Conservation (phyloP, 2,888 invertebrate genomes). For the Megamerina dolium region DNA sequence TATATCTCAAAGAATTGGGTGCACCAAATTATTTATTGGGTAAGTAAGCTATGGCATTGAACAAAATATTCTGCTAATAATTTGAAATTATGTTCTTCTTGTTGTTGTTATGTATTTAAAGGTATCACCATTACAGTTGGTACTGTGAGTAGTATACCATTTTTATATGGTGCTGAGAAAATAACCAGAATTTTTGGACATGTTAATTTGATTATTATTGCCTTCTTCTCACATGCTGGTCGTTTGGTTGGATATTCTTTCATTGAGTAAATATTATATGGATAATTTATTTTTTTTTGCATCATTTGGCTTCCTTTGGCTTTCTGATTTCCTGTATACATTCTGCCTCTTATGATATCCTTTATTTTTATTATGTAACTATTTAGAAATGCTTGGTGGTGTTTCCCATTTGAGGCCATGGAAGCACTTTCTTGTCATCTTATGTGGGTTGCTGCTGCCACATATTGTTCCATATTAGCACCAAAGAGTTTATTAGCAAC, state of each 20-base stretch:
- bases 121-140: slow-evolving; percentile 81
- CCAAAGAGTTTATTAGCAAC: slow-evolving; percentile 80
- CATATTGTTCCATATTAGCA: slow-evolving; percentile 77
- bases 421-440: slow-evolving; percentile 79
- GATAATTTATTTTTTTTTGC: slow-evolving; percentile 3
- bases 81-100: background rate
- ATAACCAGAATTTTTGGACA: slow-evolving; percentile 76
- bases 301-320: slow-evolving; percentile 2
- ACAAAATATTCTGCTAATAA: background rate
- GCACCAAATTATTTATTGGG: slow-evolving; percentile 78
- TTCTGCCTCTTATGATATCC: slow-evolving; percentile 5
- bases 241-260: slow-evolving; percentile 78
- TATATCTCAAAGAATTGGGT: slow-evolving; percentile 77
- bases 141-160: slow-evolving; percentile 75
- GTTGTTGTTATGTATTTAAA: slow-evolving; percentile 35
- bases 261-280: slow-evolving; percentile 60
- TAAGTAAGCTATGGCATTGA: slow-evolving; percentile 40
- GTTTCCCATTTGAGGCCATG: slow-evolving; percentile 81
- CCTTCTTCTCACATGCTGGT: slow-evolving; percentile 78
- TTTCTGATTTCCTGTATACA: slow-evolving; percentile 3
- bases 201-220: slow-evolving; percentile 76
- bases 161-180: slow-evolving; percentile 76
- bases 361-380: slow-evolving; percentile 6
- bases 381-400: slow-evolving; percentile 77
- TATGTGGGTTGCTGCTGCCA: slow-evolving; percentile 88